Evolutionary conservation across 2,113 vertebrate genomes (phyloP), one percentile per base, ranked within the genome.

Genomic region (Brachypodius melanocephalos): DNA sequence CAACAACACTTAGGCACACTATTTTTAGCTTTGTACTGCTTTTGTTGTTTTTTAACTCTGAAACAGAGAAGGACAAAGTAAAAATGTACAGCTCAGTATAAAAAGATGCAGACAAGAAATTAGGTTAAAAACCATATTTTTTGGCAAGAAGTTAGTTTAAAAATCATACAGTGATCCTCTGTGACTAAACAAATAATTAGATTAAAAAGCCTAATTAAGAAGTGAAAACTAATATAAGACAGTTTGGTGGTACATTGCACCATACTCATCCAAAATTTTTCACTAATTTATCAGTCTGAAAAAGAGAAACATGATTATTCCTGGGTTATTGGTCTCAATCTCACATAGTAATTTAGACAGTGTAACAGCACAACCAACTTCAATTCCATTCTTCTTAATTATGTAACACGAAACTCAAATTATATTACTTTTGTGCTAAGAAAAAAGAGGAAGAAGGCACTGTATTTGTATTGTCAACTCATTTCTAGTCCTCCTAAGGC

Each of bases 331-430:
- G 91, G 78, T 61, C 91, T 96, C 92, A 97, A 97, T 97, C 95
- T 97, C 72, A 32, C 88, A 96, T 97, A 96, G 95, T 97, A 97
- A 97, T 97, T 97, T 95, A 97, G 89, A 94, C 91, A 97, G 95
- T 89, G 88, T 95, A 89, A 85, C 91, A 89, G 86, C 90, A 97
- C 80, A 79, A 92, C 81, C 76, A 85, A 87, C 29, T 89, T 90
- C 89, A 81, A 95, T 95, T 97, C 95, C 96, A 97, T 96, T 97
- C 96, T 96, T 98, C 97, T 97, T 97, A 98, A 98, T 97, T 98
- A 96, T 97, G 89, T 96, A 81, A 93, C 97, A 97, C 96, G 97
- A 97, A 96, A 79, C 90, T 95, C 92, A 79, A 89, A 96, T 98
- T 96, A 93, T 94, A 74, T 95, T 97, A 96, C 86, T 90, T 95